Evolutionary conservation across 2,888 invertebrate species (phyloP).

Genomic region (Caenorhabditis doughertyi): DNA sequence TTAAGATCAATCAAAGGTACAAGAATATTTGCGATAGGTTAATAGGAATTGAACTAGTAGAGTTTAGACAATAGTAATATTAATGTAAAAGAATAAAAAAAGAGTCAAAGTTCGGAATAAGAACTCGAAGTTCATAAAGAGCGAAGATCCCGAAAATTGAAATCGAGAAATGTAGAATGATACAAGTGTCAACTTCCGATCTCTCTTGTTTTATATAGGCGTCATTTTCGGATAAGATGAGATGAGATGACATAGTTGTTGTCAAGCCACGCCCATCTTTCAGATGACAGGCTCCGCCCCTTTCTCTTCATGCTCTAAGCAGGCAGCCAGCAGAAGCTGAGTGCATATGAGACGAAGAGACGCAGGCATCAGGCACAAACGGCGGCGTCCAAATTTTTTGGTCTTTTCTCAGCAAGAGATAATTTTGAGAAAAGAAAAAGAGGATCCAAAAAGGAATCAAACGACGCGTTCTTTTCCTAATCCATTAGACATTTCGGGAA

Average conservation of each 20-base stretch:
- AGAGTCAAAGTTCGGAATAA: neutral
- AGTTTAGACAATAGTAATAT: too few species aligned
- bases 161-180: neutral
- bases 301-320: neutral
- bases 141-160: neutral
- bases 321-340: neutral
- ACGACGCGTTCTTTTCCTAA: conserved; percentile 42
- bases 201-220: conserved; percentile 28
- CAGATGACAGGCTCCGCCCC: conserved; percentile 59
- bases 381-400: conserved; percentile 1
- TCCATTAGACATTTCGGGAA: conserved; percentile 47
- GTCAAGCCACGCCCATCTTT: conserved; percentile 55
- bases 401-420: conserved; percentile 16
- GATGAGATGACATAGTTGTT: conserved; percentile 59
- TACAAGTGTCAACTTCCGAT: conserved; percentile 40
- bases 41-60: too few species aligned
- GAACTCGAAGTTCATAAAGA: neutral
- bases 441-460: neutral
- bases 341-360: conserved; percentile 39
- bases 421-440: conserved; percentile 27
- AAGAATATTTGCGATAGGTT: too few species aligned
- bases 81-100: too few species aligned
- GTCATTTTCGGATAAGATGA: conserved; percentile 5
- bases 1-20: too few species aligned
- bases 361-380: conserved; percentile 8